Evolutionary conservation across 2,888 invertebrate genomes (phyloP), one percentile per base, ranked within the genome.

Genomic region (Philaethria dido): DNA sequence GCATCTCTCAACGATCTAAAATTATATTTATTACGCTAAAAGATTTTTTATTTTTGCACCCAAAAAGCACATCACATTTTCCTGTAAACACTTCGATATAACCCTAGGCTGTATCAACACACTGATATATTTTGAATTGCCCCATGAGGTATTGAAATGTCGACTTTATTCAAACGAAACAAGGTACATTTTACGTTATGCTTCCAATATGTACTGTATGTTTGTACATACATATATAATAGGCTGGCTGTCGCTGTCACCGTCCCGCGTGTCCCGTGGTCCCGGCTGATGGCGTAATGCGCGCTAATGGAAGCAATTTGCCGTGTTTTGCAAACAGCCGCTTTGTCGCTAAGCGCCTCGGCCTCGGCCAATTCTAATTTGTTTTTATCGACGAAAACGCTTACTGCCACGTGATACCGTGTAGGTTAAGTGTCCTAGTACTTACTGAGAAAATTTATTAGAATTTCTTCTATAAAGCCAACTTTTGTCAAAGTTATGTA

Each of bases 291-390:
- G 64, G 47, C 72, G 69, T 86, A 86, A 83, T 84, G 85, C 78
- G 75, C 81, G 72, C 78, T 87, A 87, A 87, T 87, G 86, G 85
- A 82, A 77, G 78, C 84, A 86, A 87, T 88, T 87, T 88, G 75
- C 77, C 78, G 77, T 84, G 84, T 84, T 85, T 83, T 80, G 81
- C 77, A 76, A 74, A 72, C 74, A 74, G 72, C 62, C 64, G 64
- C 67, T 65, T 69, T 70, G 71, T 71, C 66, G 69, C 68, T 69
- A 69, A 70, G 70, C 70, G 50, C 65, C 67, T 70, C 67, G 64
- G 52, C 64, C 63, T 65, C 48, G 25, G 63, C 64, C 57, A 48
- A 45, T 66, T 66, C 62, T 72, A 75, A 75, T 75, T 73, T 73
- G 74, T 72, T 73, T 72, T 72, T 72, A 70, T 72, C 69, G 71